These are phyloP conservation scores for Conistra vaccinii DNA, from an alignment of 2,888 invertebrate species.

Conservation along the genomic window DNA sequence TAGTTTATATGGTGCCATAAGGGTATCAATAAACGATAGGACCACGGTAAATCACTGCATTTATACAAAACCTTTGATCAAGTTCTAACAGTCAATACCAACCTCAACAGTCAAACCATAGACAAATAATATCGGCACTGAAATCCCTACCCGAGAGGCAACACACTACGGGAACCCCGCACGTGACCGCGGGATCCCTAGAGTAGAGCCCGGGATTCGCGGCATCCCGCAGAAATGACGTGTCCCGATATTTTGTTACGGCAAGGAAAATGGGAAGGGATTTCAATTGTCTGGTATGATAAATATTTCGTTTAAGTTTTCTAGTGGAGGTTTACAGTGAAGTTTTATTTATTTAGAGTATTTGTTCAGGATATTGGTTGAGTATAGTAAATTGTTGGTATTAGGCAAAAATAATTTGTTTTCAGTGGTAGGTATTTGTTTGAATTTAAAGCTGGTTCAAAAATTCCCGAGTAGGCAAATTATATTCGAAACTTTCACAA, in stretches of 20 bases:
- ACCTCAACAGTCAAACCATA: slow-evolving; percentile 39
- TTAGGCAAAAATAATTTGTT: background rate
- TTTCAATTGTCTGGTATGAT: slow-evolving; percentile 62
- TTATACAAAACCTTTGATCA: background rate
- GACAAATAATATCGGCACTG: slow-evolving; percentile 51
- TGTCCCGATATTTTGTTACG: slow-evolving; percentile 67
- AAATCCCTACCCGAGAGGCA: slow-evolving; percentile 44
- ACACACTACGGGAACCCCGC: slow-evolving; percentile 47
- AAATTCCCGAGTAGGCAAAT: slow-evolving; percentile 4
- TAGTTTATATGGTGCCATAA: background rate
- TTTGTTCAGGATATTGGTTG: slow-evolving; percentile 40
- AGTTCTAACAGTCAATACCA: slow-evolving; percentile 3
- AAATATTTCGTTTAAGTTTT: slow-evolving; percentile 57
- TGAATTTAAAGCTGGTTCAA: background rate
- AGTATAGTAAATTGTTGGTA: slow-evolving; percentile 32
- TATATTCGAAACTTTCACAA: slow-evolving; percentile 4
- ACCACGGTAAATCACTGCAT: background rate
- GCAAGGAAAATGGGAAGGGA: slow-evolving; percentile 60
- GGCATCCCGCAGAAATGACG: slow-evolving; percentile 63
- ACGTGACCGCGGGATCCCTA: slow-evolving; percentile 63
- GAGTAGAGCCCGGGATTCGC: slow-evolving; percentile 57
- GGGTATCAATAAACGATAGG: background rate
- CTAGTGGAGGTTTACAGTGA: background rate
- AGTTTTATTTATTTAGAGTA: slow-evolving; percentile 38
- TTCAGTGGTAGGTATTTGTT: background rate